A percentile compares a stretch with the other conserved stretches of the same genome.
phyloP scores from a whole-genome alignment of 1,140 invertebrate species.

The Pentalonia nigronervosa region DNA sequence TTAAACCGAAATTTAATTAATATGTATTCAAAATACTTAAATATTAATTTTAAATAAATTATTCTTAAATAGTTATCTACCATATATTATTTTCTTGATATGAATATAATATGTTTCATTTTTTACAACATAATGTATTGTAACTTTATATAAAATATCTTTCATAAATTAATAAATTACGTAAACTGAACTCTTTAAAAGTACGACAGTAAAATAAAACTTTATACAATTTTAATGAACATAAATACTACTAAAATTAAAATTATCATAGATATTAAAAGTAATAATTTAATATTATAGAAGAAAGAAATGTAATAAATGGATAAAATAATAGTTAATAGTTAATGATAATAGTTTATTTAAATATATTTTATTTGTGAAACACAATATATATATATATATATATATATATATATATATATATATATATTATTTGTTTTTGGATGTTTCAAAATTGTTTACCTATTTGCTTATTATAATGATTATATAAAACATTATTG shows the following conservation, averaged over 20 bases:
- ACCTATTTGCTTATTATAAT: not conserved
- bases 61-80: not conserved
- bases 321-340: not conserved
- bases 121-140: not conserved
- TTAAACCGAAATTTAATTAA: not conserved
- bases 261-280: not conserved
- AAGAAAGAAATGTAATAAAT: not conserved
- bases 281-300: not conserved
- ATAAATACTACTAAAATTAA: not conserved
- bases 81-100: not conserved
- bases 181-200: not conserved
- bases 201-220: not conserved
- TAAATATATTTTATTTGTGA: not conserved
- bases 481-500: not conserved
- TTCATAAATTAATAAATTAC: not conserved
- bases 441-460: not conserved
- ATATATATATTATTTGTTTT: not conserved
- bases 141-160: not conserved
- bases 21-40: not conserved
- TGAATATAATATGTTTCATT: not conserved
- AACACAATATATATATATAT: too few relatives aligned
- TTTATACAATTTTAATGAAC: not conserved
- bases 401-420: too few relatives aligned
- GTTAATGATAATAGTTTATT: too few relatives aligned
- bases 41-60: not conserved